These are phyloP conservation scores for Mallateleia sp. DNA, from an alignment of 2,888 invertebrate genomes.

Conservation along the genomic window DNA sequence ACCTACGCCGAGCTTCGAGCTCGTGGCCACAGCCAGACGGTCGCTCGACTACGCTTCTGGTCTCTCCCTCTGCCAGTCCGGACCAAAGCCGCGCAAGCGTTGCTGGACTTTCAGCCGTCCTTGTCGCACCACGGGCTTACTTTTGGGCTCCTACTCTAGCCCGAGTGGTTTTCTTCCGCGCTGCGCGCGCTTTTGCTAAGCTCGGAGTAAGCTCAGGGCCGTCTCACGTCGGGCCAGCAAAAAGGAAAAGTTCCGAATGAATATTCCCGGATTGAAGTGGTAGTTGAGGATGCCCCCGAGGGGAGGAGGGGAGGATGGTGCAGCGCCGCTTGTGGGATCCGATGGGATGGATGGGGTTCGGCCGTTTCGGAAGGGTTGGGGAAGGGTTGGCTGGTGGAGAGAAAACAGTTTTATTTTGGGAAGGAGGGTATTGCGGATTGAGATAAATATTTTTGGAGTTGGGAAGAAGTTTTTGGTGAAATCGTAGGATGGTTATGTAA, in stretches of 20 bases:
- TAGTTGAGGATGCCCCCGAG: not conserved
- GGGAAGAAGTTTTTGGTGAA: too few species aligned
- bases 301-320: not conserved
- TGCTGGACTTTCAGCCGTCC: constrained; percentile 34
- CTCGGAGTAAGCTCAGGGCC: constrained; percentile 46
- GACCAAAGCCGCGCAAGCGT: constrained; percentile 68
- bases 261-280: constrained; percentile 33
- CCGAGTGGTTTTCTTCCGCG: constrained; percentile 38
- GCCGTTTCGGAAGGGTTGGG: too few species aligned
- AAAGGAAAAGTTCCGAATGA: constrained; percentile 61
- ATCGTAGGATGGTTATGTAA: too few species aligned
- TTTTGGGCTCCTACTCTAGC: constrained; percentile 32
- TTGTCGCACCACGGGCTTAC: constrained; percentile 41
- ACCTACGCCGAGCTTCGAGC: constrained; percentile 88
- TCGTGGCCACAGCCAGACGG: constrained; percentile 89
- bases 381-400: too few species aligned
- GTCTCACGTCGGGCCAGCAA: constrained; percentile 28
- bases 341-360: too few species aligned
- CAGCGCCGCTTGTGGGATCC: not conserved
- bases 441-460: too few species aligned
- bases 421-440: too few species aligned
- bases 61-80: constrained; percentile 84
- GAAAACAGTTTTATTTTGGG: too few species aligned
- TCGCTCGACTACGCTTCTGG: constrained; percentile 89
- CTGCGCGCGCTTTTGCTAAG: constrained; percentile 80